A percentile compares a stretch with the other conserved stretches of the same genome.
phyloP scores from a whole-genome alignment of 2,797 vertebrate genomes.

The Scolopax bukidnonensis region DNA sequence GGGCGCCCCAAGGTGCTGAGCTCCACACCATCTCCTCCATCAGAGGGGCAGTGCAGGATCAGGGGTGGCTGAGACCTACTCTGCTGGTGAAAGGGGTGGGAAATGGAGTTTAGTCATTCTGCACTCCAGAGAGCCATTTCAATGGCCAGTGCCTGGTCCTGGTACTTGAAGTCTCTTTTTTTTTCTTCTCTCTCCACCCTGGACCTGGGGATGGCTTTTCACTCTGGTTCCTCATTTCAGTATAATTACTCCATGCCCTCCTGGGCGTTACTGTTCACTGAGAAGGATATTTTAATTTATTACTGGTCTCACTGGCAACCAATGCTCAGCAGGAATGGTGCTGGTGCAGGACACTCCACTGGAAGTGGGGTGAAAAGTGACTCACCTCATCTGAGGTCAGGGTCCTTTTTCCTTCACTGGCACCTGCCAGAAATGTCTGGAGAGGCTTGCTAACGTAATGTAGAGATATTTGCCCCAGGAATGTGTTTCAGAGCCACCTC shows the following conservation, averaged over 20 bases:
- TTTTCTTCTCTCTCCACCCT: not conserved
- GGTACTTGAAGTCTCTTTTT: not conserved
- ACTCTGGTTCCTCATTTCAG: not conserved
- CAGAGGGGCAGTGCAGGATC: not conserved
- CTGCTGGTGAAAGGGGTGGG: not conserved
- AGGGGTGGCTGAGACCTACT: not conserved
- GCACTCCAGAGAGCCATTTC: not conserved
- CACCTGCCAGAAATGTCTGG: not conserved
- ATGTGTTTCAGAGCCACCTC: not conserved
- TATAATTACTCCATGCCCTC: not conserved
- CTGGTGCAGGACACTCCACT: not conserved
- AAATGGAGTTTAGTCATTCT: not conserved
- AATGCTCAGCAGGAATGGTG: fast-evolving
- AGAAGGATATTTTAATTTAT: not conserved
- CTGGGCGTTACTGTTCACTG: not conserved
- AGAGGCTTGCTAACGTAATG: not conserved
- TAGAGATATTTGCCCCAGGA: not conserved
- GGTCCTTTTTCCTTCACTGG: not conserved
- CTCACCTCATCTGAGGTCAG: not conserved
- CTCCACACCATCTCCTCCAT: not conserved
- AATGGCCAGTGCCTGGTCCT: not conserved
- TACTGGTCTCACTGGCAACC: not conserved
- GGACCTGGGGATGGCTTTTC: not conserved
- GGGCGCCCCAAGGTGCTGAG: not conserved
- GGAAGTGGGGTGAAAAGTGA: not conserved